Conservation (phyloP, 2,797 vertebrate genomes). For the Myotis findleyi region DNA sequence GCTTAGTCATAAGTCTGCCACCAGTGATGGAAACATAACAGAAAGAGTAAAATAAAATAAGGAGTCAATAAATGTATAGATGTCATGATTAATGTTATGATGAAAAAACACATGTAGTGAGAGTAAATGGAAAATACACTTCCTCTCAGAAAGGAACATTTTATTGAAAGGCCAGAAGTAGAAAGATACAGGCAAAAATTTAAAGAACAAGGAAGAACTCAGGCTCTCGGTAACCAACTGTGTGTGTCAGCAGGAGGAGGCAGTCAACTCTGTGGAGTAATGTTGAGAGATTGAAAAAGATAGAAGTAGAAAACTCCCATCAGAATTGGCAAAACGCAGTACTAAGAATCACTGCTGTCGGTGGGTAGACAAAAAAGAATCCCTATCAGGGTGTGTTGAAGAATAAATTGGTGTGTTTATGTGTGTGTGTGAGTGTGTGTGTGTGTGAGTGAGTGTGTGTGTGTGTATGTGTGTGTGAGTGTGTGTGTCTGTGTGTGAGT, state of each 20-base stretch:
- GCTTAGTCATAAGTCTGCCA: neutral
- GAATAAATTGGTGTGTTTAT: neutral
- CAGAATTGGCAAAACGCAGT: neutral
- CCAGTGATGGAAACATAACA: neutral
- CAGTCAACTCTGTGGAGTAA: neutral
- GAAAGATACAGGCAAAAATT: neutral
- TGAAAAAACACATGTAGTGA: neutral
- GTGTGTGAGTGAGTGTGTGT: no score
- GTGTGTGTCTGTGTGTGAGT: no score
- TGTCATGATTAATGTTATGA: neutral
- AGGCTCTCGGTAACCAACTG: neutral
- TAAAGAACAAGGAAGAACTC: neutral
- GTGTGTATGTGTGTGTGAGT: no score
- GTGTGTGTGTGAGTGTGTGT: no score
- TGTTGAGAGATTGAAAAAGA: neutral
- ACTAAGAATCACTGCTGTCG: neutral
- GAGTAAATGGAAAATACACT: neutral
- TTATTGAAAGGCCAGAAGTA: neutral
- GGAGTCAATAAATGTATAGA: neutral
- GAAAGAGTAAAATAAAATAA: neutral
- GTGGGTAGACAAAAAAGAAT: neutral
- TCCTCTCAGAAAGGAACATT: neutral
- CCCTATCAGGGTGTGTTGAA: neutral
- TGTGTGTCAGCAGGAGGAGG: neutral
- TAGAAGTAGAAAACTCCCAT: neutral